These are phyloP conservation scores for Sciurus carolinensis DNA, from an alignment of 2,797 vertebrate species.

Conservation along the genomic window DNA sequence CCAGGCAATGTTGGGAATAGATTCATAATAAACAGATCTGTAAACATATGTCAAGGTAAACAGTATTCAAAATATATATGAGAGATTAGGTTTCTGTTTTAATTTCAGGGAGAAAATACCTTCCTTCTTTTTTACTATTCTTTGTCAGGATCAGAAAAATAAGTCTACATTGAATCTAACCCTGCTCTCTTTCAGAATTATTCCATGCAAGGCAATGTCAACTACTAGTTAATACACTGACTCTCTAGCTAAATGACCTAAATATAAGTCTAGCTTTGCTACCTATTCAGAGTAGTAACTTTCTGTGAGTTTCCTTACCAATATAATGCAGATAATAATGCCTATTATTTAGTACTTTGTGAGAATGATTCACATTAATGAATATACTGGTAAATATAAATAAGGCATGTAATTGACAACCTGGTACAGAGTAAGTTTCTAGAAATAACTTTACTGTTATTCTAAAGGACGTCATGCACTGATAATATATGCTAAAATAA, in stretches of 20 bases:
- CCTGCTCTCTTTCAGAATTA: neutral
- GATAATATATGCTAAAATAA: neutral
- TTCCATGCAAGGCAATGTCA: neutral
- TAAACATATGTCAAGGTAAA: neutral
- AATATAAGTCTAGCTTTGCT: neutral
- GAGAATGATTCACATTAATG: neutral
- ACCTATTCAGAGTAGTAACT: neutral
- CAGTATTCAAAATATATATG: neutral
- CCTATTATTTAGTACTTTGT: neutral
- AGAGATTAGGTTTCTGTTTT: neutral
- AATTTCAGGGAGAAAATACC: neutral
- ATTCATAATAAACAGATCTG: neutral
- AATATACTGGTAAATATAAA: neutral
- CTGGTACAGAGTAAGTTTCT: neutral
- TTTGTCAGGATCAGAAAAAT: neutral
- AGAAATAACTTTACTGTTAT: neutral
- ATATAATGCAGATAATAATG: neutral
- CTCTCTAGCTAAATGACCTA: neutral
- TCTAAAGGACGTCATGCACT: neutral
- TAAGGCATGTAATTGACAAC: neutral
- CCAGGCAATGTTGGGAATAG: neutral
- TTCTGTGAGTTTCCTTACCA: neutral
- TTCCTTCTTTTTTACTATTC: neutral
- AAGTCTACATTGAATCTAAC: neutral
- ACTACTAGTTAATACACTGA: neutral